Base-by-base conservation (phyloP, 2,888 invertebrate species). In the Drosophila rellima region DNA sequence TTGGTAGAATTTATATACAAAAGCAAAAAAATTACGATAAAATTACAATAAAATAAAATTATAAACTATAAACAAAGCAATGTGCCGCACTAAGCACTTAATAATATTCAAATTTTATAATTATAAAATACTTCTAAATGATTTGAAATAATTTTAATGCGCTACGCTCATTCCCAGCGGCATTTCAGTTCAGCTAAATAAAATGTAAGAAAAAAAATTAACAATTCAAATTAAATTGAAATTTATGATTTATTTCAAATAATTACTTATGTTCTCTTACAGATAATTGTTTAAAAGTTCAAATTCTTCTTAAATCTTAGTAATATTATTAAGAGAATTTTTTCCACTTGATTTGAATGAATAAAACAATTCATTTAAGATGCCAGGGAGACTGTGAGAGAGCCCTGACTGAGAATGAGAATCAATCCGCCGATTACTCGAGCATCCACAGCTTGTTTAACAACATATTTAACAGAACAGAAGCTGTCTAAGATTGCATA, bases 1-100 rank as follows among this genome's bases (percentile, higher is more conserved):
- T 85, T 91, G 89, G 87, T 91, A 87, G 70, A 84, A 81, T 82
- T 90, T 90, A 89, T 90, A 90, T 90, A 90, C 88, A 90, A 90
- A 89, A 90, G 88, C 86, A 90, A 90, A 90, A 90, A 90, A 85
- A 63, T 80, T 63, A 73, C 80, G 82, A 90, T 89, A 85, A 90
- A 77, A 78, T 81, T 80, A 81, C 74, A 81, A 72, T 74, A 74
- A 84, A 81, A 72, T 74, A 74, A 84, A 88, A 74, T 76, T 74
- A 78, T 72, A 73, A 78, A 83, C 61, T 72, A 51, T 33, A 52
- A 61, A 52, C 52, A 61, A 44, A 42, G 51, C 48, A 45, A 66
- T 63, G 65, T 68, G 78, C 70, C 55, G 26, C 40, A 52, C 60
- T 68, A 80, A 78, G 82, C 80, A 78, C 66, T 68, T 79, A 42